Evolutionary conservation across 1,140 invertebrate species (phyloP).

Genomic region (Anoplolepis gracilipes): DNA sequence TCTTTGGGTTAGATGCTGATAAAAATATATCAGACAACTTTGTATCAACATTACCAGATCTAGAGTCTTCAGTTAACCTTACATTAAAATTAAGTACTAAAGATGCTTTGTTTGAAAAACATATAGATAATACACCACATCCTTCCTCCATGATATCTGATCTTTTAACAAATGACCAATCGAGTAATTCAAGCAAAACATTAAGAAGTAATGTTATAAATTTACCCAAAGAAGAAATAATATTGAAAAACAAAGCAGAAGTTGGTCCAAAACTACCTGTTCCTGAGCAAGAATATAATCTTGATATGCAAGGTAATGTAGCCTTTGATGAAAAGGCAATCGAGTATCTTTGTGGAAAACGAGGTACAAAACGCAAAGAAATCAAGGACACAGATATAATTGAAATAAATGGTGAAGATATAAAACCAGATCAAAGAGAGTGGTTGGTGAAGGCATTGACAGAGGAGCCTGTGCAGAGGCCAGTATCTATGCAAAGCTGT

Average conservation of each 20-base stretch:
- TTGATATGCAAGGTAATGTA: constrained; percentile 82
- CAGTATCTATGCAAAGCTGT: constrained; percentile 78
- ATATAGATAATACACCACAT: background rate
- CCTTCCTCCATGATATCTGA: constrained; percentile 4
- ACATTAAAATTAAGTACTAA: background rate
- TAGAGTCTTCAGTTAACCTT: background rate
- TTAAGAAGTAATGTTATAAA: constrained; percentile 79
- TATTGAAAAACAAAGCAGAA: constrained; percentile 82
- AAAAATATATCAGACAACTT: background rate
- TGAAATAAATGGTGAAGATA: constrained; percentile 94
- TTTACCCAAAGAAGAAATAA: constrained; percentile 82
- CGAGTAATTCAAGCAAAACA: constrained; percentile 51
- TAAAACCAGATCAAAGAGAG: constrained; percentile 92
- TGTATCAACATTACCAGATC: background rate
- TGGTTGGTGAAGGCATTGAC: constrained; percentile 94
- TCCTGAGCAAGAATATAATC: constrained; percentile 85
- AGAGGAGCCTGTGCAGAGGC: constrained; percentile 88
- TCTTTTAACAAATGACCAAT: background rate
- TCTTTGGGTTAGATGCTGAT: constrained; percentile 54
- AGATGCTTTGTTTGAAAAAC: background rate
- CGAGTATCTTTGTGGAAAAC: constrained; percentile 83
- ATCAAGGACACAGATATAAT: constrained; percentile 89
- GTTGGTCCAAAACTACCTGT: constrained; percentile 84
- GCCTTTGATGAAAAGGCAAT: constrained; percentile 84
- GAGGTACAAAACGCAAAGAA: constrained; percentile 85